Percentiles rank a stretch among this genome's conserved stretches.
phyloP scores from a whole-genome alignment of 1,140 invertebrate species.

The Archivesica marissinica region DNA sequence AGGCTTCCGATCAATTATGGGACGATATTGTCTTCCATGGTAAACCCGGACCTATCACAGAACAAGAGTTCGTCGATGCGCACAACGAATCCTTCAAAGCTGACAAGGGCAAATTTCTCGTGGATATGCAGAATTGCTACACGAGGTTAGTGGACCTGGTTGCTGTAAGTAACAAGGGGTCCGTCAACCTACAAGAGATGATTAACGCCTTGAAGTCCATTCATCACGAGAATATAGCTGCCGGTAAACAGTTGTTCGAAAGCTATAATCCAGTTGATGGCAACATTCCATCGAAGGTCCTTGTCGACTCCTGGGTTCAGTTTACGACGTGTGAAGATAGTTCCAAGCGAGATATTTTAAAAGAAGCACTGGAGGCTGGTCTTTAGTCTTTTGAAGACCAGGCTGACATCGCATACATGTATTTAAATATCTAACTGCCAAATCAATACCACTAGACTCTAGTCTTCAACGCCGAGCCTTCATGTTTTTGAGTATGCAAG shows the following conservation, averaged over 20 bases:
- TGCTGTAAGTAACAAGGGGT: not conserved
- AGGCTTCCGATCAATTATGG: not conserved
- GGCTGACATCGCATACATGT: too few relatives aligned
- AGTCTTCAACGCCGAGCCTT: too few relatives aligned
- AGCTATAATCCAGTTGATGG: not conserved
- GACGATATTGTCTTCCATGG: not conserved
- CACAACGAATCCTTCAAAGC: not conserved
- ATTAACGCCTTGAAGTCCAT: not conserved
- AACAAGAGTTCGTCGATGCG: not conserved
- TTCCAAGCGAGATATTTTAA: not conserved
- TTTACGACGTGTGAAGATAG: constrained; percentile 3
- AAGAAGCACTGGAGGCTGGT: not conserved
- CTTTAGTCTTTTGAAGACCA: not conserved
- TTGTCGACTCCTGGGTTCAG: constrained; percentile 1
- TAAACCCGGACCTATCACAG: not conserved
- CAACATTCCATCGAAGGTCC: not conserved
- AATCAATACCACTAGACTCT: too few relatives aligned
- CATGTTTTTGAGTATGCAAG: too few relatives aligned
- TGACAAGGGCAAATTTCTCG: not conserved
- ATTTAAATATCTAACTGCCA: too few relatives aligned
- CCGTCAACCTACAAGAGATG: not conserved
- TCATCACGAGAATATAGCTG: not conserved
- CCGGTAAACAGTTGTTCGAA: not conserved
- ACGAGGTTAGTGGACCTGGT: not conserved
- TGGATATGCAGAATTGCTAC: not conserved